Conservation (phyloP, 2,797 vertebrate species). For the Eleutherodactylus coqui region DNA sequence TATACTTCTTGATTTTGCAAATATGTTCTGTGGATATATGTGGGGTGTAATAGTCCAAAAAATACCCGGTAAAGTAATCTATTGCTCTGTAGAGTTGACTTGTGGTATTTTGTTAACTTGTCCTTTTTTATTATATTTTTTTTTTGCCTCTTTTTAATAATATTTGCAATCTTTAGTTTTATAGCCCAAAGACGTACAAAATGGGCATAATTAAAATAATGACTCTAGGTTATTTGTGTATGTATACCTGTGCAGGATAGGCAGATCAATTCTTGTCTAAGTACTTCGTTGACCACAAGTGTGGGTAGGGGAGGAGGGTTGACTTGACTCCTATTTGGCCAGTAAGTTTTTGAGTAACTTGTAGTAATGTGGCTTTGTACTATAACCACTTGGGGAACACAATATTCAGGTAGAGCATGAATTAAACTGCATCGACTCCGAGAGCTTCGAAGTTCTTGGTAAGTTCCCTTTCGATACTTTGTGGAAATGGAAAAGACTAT, state of each 20-base stretch:
- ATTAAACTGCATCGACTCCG: neutral
- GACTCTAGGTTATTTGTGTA: neutral
- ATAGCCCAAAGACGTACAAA: neutral
- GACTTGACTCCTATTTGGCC: slow-evolving; percentile 20
- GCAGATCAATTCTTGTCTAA: neutral
- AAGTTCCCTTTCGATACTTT: neutral
- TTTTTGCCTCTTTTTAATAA: no score
- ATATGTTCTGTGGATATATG: neutral
- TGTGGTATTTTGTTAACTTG: neutral
- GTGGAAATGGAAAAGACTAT: neutral
- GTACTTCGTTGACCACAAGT: neutral
- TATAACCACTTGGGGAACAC: neutral
- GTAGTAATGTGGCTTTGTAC: neutral
- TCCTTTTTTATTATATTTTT: neutral
- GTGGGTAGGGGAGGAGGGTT: slow-evolving; percentile 32
- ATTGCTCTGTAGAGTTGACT: neutral
- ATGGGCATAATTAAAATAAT: neutral
- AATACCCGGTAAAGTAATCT: neutral
- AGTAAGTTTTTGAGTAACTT: slow-evolving; percentile 23
- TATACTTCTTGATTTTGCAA: neutral
- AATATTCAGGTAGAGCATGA: neutral
- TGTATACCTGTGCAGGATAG: neutral
- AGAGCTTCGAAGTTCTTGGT: neutral
- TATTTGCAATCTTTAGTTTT: neutral
- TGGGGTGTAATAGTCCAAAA: neutral